These are phyloP conservation scores for Odontophorus gujanensis DNA, from an alignment of 2,113 vertebrate species.

Conservation along the genomic window DNA sequence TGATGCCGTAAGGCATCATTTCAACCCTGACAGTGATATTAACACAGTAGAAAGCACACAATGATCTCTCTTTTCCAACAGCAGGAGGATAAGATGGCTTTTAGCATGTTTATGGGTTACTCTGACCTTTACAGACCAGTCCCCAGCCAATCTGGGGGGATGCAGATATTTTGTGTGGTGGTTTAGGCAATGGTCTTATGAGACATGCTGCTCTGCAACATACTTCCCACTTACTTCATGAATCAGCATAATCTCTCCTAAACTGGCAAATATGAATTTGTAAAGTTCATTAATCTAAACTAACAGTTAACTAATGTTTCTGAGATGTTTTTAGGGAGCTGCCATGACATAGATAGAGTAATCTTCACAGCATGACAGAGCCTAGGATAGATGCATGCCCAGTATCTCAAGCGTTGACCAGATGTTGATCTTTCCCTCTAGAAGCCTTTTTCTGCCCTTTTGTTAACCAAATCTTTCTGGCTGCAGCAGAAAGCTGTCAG, in stretches of 20 bases:
- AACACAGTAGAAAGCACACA: background rate
- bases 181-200: accelerated
- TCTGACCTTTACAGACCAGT: background rate
- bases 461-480: background rate
- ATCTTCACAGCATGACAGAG: background rate
- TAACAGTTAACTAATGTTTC: background rate
- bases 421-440: background rate
- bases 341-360: background rate
- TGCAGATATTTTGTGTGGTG: background rate
- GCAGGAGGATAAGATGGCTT: background rate
- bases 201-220: accelerated
- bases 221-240: background rate
- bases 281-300: background rate
- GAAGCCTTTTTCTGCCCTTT: background rate
- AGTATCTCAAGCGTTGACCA: background rate
- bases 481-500: background rate
- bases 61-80: background rate
- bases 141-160: background rate
- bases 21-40: background rate
- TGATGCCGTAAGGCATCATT: background rate
- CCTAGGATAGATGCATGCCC: accelerated
- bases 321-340: background rate
- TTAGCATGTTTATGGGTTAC: background rate
- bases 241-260: background rate
- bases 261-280: background rate